These are phyloP conservation scores for Columba livia DNA, from an alignment of 2,113 vertebrate genomes.

Conservation along the genomic window DNA sequence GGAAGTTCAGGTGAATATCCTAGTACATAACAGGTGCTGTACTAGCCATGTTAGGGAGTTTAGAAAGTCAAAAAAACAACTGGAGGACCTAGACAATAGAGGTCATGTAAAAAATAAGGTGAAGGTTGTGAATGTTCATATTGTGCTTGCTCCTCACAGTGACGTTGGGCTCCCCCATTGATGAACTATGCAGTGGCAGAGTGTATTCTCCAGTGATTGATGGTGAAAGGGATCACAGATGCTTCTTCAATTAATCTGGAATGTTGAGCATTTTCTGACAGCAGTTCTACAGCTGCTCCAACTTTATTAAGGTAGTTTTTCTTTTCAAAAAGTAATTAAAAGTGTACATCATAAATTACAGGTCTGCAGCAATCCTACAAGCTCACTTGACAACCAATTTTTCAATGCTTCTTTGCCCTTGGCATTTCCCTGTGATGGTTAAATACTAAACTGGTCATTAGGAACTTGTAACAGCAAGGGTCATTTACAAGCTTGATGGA, in stretches of 20 bases:
- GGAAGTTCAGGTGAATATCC: neutral
- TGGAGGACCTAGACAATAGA: neutral
- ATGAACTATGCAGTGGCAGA: neutral
- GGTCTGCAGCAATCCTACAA: slow-evolving; percentile 10
- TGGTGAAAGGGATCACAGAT: slow-evolving; percentile 19
- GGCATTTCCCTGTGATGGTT: neutral
- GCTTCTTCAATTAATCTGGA: slow-evolving; percentile 65
- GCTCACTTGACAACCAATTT: slow-evolving; percentile 32
- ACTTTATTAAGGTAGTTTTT: slow-evolving; percentile 36
- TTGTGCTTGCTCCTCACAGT: neutral
- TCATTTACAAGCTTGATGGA: neutral
- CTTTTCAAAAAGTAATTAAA: slow-evolving; percentile 59
- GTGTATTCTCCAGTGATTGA: slow-evolving; percentile 29
- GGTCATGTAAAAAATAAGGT: neutral
- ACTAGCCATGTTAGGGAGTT: neutral
- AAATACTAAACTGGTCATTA: slow-evolving; percentile 47
- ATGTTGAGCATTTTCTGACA: slow-evolving; percentile 49
- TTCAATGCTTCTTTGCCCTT: slow-evolving; percentile 36
- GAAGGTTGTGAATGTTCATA: neutral
- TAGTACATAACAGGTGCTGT: neutral
- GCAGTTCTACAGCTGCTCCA: slow-evolving; percentile 45
- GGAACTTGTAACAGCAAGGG: neutral
- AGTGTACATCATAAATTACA: slow-evolving; percentile 42
- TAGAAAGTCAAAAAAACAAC: neutral
- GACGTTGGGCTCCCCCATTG: neutral